These are phyloP conservation scores for Lycodopsis pacificus DNA, from an alignment of 2,797 vertebrate species.

Conservation along the genomic window DNA sequence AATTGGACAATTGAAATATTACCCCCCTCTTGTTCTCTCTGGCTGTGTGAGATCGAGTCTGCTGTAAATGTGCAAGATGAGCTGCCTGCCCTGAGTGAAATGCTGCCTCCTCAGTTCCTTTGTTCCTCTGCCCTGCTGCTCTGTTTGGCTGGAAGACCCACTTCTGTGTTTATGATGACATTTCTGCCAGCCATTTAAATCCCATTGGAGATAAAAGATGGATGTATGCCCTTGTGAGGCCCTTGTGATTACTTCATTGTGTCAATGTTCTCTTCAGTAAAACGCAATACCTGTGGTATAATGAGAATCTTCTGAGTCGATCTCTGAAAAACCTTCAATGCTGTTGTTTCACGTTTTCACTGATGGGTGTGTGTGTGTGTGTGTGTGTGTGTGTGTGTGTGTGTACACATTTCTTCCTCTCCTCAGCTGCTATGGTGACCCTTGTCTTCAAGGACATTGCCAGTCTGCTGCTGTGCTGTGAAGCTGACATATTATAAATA, in stretches of 20 bases:
- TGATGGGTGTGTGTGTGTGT: neutral
- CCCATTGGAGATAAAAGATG: constrained; percentile 23
- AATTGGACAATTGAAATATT: constrained; percentile 44
- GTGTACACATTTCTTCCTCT: constrained; percentile 1
- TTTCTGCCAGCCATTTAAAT: constrained; percentile 32
- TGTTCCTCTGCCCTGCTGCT: constrained; percentile 61
- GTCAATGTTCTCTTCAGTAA: neutral
- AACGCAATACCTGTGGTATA: neutral
- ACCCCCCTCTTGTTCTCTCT: constrained; percentile 10
- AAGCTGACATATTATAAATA: neutral
- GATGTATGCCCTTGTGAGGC: constrained; percentile 9
- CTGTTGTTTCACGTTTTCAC: constrained; percentile 3
- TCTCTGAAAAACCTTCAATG: neutral
- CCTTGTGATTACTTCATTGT: neutral
- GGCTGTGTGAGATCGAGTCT: constrained; percentile 45
- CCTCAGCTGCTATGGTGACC: constrained; percentile 63
- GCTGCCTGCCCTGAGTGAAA: constrained; percentile 55
- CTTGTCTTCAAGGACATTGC: constrained; percentile 72
- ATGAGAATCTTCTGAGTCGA: neutral
- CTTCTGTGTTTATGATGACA: constrained; percentile 41
- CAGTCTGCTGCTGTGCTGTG: constrained; percentile 35
- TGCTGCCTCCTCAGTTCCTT: constrained; percentile 69
- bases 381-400: constrained; percentile 3
- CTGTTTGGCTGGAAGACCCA: constrained; percentile 44
- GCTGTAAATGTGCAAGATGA: constrained; percentile 58